Conservation (phyloP, 2,113 vertebrate species). For the Aegypius monachus region DNA sequence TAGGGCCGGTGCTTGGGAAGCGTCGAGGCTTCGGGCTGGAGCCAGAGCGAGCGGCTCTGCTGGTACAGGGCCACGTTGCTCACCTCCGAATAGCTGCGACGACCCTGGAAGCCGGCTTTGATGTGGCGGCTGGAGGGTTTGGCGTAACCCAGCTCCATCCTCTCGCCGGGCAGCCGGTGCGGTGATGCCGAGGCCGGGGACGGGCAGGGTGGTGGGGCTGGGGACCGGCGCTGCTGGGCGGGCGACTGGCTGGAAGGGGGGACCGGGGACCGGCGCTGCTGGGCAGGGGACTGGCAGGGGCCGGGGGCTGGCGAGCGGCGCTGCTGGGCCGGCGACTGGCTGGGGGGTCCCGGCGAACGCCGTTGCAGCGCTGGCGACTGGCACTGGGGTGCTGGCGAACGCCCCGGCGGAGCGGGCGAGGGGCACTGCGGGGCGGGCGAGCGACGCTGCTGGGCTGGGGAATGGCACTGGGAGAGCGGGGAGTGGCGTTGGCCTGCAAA, state of each 20-base stretch:
- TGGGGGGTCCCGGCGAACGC: constrained; percentile 78
- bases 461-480: constrained; percentile 67
- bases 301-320: constrained; percentile 82
- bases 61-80: constrained; percentile 87
- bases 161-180: constrained; percentile 79
- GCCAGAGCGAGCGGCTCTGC: constrained; percentile 82
- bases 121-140: constrained; percentile 88
- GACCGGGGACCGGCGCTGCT: constrained; percentile 64
- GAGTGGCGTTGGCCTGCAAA: constrained; percentile 84
- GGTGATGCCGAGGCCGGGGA: constrained; percentile 82
- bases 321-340: constrained; percentile 83
- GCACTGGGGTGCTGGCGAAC: constrained; percentile 76
- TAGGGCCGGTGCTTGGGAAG: constrained; percentile 91
- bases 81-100: constrained; percentile 94
- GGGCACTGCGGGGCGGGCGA: constrained; percentile 73
- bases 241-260: constrained; percentile 77
- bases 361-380: constrained; percentile 83
- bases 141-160: constrained; percentile 84
- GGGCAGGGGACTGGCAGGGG: constrained; percentile 65
- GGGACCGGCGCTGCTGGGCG: constrained; percentile 85
- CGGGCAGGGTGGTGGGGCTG: constrained; percentile 70
- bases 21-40: constrained; percentile 87
- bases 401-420: constrained; percentile 75
- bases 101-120: constrained; percentile 92
- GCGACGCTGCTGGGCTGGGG: constrained; percentile 66